A percentile compares a stretch with the other conserved stretches of the same genome.
phyloP scores from a whole-genome alignment of 1,140 invertebrate genomes.

The Zelostemma sp. region DNA sequence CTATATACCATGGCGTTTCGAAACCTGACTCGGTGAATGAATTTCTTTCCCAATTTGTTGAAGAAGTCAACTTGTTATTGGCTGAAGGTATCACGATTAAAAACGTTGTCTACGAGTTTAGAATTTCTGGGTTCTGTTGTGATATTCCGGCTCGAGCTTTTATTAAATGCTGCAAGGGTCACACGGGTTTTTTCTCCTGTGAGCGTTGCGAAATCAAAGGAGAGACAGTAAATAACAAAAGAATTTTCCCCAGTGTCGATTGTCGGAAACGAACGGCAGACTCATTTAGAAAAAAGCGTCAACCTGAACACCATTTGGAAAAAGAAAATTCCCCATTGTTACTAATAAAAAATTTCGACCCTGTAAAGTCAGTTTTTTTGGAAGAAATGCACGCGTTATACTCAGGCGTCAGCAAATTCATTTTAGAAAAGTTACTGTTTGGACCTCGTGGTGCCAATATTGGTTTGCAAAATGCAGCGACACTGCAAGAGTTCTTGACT shows the following conservation, averaged over 20 bases:
- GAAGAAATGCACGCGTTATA: no score
- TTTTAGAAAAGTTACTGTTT: no score
- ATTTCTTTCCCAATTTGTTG: slow-evolving; percentile 23
- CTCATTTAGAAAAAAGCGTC: slow-evolving; percentile 17
- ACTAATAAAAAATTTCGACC: no score
- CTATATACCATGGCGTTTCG: slow-evolving; percentile 25
- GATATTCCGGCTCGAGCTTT: slow-evolving; percentile 22
- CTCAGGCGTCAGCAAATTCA: no score
- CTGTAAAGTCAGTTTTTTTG: no score
- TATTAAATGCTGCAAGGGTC: slow-evolving; percentile 21
- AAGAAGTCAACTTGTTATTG: slow-evolving; percentile 18
- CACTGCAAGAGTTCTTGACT: neutral
- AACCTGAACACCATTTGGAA: slow-evolving; percentile 10
- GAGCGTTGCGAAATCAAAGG: slow-evolving; percentile 13
- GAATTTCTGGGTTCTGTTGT: slow-evolving; percentile 6
- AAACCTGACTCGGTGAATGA: slow-evolving; percentile 24
- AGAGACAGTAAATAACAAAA: slow-evolving; percentile 12
- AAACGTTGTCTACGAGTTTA: slow-evolving; percentile 9
- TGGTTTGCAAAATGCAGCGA: no score
- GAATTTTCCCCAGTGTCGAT: slow-evolving; percentile 19
- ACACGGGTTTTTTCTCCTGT: slow-evolving; percentile 7
- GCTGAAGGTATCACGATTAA: slow-evolving; percentile 13
- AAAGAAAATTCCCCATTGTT: slow-evolving; percentile 14
- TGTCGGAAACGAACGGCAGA: no score
- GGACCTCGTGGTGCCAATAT: no score